Evolutionary conservation across 2,113 vertebrate genomes (phyloP), one percentile per base, ranked within the genome.

Genomic region (Sphaerodactylus townsendi): DNA sequence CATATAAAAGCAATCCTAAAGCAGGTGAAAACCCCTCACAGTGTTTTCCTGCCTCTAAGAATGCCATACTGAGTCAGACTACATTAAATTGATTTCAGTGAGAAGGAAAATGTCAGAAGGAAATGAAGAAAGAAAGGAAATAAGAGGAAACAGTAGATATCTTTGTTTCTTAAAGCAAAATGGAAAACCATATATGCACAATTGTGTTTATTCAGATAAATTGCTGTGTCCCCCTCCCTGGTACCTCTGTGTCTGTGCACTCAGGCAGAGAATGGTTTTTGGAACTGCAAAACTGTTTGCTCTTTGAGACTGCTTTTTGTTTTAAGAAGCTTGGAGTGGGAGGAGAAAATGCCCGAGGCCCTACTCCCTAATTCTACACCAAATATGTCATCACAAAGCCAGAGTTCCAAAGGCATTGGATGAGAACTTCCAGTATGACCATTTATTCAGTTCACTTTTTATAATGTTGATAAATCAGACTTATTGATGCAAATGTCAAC

Each of bases 181-280:
- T 3, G 7, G 9, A 83, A 17, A 9, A 25, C 14, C 53, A 65
- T 13, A 46, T 4, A 6, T 5, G 13, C 17, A 82, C 7, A 82
- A 4, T 37, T 14, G 79, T 35, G 4, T 66, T 82, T 53, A 19
- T 4, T 68, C 44, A 86, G 6, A 13, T 19, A n/a, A 1, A 41
- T 68, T 14, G 3, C 8, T 35, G 76, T 4, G n/a, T 41, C 28
- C 13, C 0, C 9, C 21, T 33, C 5, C 0, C 2, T 2, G 21
- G 56, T 1, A n/a, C 15, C 72, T 9, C 8, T 25, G 23, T 1
- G 78, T 9, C n/a, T 89, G 62, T 69, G 86, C 85, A 39, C 65
- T 59, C 44, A 82, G 41, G 66, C 17, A 1, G 0, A 75, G 11
- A 17, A 64, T 11, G 3, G 7, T 19, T 70, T n/a, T 30, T 5